Conservation (phyloP, 2,797 vertebrate species). For the Aldrovandia affinis region DNA sequence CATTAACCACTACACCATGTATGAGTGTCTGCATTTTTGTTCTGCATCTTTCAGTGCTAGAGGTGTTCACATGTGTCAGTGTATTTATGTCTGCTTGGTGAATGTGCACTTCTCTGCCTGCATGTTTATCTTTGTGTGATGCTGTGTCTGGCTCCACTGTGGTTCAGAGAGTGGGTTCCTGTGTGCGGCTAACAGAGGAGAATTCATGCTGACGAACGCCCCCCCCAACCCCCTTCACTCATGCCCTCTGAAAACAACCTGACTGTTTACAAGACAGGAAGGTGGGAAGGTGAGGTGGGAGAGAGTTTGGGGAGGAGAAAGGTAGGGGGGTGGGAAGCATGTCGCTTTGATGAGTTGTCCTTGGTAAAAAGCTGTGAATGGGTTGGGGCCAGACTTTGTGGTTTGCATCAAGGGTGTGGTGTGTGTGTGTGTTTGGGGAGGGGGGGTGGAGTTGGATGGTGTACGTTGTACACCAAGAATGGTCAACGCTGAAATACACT, state of each 20-base stretch:
- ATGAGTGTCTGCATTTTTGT: neutral
- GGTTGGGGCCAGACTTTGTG: slow-evolving; percentile 13
- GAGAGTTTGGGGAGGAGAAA: neutral
- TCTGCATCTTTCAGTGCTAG: slow-evolving; percentile 28
- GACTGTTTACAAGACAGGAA: slow-evolving; percentile 30
- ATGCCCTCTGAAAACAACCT: slow-evolving; percentile 54
- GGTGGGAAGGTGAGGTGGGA: slow-evolving; percentile 25
- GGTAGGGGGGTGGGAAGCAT: neutral
- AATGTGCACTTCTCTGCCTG: slow-evolving; percentile 38
- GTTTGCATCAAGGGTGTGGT: slow-evolving; percentile 7
- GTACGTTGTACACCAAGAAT: neutral
- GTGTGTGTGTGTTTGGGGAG: neutral
- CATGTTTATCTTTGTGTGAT: slow-evolving; percentile 53
- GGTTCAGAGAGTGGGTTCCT: slow-evolving; percentile 51
- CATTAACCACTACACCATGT: neutral
- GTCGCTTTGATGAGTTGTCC: slow-evolving; percentile 17
- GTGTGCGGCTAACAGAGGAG: slow-evolving; percentile 47
- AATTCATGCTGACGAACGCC: slow-evolving; percentile 52
- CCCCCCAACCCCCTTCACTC: slow-evolving; percentile 36
- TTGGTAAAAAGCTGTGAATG: slow-evolving; percentile 7
- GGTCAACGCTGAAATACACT: neutral
- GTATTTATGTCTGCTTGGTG: slow-evolving; percentile 44
- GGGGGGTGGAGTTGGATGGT: neutral
- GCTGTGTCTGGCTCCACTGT: slow-evolving; percentile 40
- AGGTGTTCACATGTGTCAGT: neutral